Evolutionary conservation across 2,113 vertebrate genomes (phyloP).

Genomic region (Microcebus griseorufus): DNA sequence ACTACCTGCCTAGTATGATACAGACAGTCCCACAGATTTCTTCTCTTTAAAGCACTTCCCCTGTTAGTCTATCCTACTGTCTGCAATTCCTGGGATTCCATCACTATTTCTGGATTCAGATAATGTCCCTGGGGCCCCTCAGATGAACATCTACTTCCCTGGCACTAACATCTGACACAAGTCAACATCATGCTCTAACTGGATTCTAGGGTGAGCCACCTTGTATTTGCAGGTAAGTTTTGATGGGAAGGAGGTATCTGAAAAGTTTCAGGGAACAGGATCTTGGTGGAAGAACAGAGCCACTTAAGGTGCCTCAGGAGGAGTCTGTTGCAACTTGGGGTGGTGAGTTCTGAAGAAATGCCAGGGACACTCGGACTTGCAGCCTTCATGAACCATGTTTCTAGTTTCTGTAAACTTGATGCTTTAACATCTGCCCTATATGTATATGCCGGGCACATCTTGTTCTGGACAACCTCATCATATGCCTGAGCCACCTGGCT

Average conservation of each 20-base stretch:
- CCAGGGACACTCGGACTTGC: background rate
- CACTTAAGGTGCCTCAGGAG: background rate
- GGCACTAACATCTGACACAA: background rate
- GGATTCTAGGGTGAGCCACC: background rate
- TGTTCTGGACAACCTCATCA: background rate
- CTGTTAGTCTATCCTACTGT: background rate
- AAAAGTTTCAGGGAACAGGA: background rate
- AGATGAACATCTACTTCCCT: background rate
- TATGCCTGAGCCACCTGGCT: background rate
- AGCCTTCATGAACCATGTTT: fast-evolving
- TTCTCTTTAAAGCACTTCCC: background rate
- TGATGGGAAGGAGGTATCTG: background rate
- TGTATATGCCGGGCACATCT: too few relatives aligned
- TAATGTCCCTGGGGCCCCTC: background rate
- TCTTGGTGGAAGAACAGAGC: background rate
- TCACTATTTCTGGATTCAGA: background rate
- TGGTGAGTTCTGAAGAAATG: too few relatives aligned
- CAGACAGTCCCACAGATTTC: background rate
- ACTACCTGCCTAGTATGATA: background rate
- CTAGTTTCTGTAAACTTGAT: background rate
- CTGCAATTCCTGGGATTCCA: background rate
- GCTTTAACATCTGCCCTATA: background rate
- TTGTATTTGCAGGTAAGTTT: background rate
- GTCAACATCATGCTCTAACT: background rate
- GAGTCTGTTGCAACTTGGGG: background rate